Evolutionary conservation across 2,888 invertebrate species (phyloP), one percentile per base, ranked within the genome.

Genomic region (Thumatha senex): DNA sequence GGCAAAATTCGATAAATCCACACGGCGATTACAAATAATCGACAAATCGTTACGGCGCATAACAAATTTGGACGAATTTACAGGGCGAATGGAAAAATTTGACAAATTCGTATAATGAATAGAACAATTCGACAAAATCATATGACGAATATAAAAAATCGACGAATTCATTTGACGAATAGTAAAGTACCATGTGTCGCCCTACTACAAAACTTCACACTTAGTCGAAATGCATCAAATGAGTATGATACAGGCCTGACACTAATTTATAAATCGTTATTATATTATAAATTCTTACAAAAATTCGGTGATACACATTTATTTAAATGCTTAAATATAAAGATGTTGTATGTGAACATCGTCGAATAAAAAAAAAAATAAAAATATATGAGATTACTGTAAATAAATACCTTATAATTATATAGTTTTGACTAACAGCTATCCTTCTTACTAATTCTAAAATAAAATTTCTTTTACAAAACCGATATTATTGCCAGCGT

Each of bases 231-330:
- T 86, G 86, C 86, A 84, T 83, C 70, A 71, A 76, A 78, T 89
- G 90, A 90, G 90, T 90, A 89, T 90, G 79, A 84, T 78, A 85
- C 89, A 89, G 90, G 90, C 85, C 78, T 78, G 74, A 67, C 65
- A 70, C 65, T 74, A 67, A 72, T 5, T 31, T 31, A 31, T 31
- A 63, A 63, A 63, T 59, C 44, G 65, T 58, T 60, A 63, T 69
- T 55, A 54, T 72, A 67, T 10, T 77, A 81, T 81, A 86, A 84
- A 86, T 82, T 82, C 82, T 78, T 88, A 87, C 80, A 86, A 86
- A 83, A 85, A 84, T 82, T 84, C 81, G 74, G 78, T 74, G 77
- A 82, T 72, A 73, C 69, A 74, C 66, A 69, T 70, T 67, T 59
- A 56, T 57, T 63, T 78, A 82, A 82, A 83, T 79, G 80, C 77